Conservation (phyloP, 2,113 vertebrate species). For the Ranitomeya variabilis region DNA sequence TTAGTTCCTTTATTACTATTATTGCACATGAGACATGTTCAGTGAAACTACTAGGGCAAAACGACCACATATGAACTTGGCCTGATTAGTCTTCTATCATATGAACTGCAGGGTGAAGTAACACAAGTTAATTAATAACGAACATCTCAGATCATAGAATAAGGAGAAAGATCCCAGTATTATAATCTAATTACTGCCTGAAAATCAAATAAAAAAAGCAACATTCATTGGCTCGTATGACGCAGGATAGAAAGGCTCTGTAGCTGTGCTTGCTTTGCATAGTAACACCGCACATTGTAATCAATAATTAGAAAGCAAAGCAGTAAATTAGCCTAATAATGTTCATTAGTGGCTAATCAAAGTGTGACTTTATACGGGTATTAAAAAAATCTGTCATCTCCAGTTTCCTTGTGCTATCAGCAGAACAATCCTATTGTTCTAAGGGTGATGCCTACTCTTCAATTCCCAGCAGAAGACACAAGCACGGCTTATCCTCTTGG, state of each 20-base stretch:
- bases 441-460: conserved; percentile 49
- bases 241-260: not conserved
- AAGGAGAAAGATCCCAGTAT: not conserved
- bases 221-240: not conserved
- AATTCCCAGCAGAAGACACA: conserved; percentile 42
- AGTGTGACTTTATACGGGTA: conserved; percentile 70
- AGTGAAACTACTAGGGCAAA: not conserved
- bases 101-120: not conserved
- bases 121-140: not conserved
- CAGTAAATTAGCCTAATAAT: conserved; percentile 82
- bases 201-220: not conserved
- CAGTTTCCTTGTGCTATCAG: conserved; percentile 64
- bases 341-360: conserved; percentile 80
- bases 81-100: not conserved
- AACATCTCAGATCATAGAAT: not conserved
- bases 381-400: conserved; percentile 69
- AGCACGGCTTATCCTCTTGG: conserved; percentile 44
- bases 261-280: conserved; percentile 38
- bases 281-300: conserved; percentile 63
- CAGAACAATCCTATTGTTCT: conserved; percentile 53
- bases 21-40: not conserved
- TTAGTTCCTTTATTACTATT: not conserved
- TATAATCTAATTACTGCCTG: not conserved
- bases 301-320: conserved; percentile 81
- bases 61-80: not conserved